Base-by-base conservation (phyloP, 2,797 vertebrate species). In the Enteromius mattozi region DNA sequence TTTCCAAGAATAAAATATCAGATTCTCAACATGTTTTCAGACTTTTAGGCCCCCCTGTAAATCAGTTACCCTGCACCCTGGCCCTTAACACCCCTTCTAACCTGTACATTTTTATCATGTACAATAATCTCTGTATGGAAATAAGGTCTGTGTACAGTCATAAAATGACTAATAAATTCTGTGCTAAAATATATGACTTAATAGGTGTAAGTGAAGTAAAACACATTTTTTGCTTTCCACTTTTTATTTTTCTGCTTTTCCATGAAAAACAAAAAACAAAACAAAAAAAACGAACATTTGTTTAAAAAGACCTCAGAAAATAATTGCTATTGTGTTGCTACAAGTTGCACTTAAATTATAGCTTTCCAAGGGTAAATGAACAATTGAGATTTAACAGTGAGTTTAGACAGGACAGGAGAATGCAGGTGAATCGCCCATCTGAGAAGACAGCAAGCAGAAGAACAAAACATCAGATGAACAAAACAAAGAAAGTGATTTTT, bases 181-280 rank as follows among this genome's bases (percentile, higher is more conserved):
- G 35, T 69, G 27, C 6, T 76, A 12, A 71, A 71, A 61, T 30
- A n/a, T 8, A 14, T 16, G 59, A 30, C 59, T 7, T 40, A 49
- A 63, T 27, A 14, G n/a, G 37, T 19, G 9, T 6, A 37, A 85
- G 30, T 27, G 76, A 70, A 35, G 74, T 40, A 70, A 86, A 51
- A 61, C 49, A 49, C 47, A n/a, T 56, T 24, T 35, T 82, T 81
- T 61, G 40, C 63, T 42, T 68, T 51, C 54, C 72, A 71, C n/a
- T 45, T 79, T 86, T 87, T 83, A 81, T 82, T 74, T 86, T 86
- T 86, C 66, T 83, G 35, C 54, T 30, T 89, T 91, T 88, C 88
- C 80, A 88, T 88, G 83, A 37, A 88, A 85, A 86, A 85, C 81
- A 66, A 74, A 84, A 75, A 51, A 27, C 27, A 27, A 27, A 27